Conservation (phyloP, 2,888 invertebrate species). For the Cacoxenus indagator region DNA sequence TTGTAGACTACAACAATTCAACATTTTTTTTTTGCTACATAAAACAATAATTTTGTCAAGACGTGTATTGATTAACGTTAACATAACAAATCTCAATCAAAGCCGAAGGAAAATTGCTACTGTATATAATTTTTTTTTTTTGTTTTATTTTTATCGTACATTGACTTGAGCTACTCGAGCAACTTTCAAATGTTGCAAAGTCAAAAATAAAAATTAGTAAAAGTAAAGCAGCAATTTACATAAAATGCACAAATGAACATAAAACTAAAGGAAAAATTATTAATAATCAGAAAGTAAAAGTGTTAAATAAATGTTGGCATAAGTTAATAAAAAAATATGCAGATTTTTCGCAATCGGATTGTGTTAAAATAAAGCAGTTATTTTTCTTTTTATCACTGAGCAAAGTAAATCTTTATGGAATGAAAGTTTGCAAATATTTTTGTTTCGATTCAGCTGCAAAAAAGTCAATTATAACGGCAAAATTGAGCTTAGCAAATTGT, state of each 20-base stretch:
- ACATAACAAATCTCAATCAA: background rate
- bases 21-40: background rate
- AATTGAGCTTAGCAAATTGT: too few relatives aligned
- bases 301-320: background rate
- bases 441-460: too few relatives aligned
- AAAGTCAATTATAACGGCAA: too few relatives aligned
- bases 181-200: constrained; percentile 7
- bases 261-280: background rate
- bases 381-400: background rate
- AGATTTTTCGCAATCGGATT: background rate
- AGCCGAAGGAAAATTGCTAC: background rate
- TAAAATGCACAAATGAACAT: too few relatives aligned
- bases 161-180: background rate
- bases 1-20: background rate
- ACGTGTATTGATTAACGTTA: background rate
- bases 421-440: too few relatives aligned
- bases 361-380: background rate
- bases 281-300: constrained; percentile 5
- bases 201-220: constrained; percentile 2
- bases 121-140: background rate
- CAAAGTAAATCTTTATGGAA: too few relatives aligned
- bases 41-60: constrained; percentile 2
- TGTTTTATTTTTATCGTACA: background rate
- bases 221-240: background rate
- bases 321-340: background rate